phyloP scores from a whole-genome alignment of 2,888 invertebrate genomes.

The Phasia obesa region DNA sequence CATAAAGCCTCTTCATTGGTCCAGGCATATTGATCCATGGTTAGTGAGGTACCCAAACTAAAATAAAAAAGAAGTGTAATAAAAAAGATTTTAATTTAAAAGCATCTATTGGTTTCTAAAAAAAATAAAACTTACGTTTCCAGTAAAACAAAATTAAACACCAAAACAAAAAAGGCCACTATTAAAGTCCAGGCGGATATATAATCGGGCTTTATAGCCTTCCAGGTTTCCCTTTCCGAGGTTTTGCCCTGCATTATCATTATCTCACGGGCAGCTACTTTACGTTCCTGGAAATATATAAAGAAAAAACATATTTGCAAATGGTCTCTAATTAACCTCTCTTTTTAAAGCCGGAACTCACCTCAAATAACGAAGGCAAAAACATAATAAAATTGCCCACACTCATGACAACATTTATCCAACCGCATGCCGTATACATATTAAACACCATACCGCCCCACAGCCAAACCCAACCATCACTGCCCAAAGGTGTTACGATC shows the following conservation, averaged over 20 bases:
- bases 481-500: constrained; percentile 89
- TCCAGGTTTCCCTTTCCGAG: constrained; percentile 89
- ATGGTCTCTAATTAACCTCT: not conserved
- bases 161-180: constrained; percentile 91
- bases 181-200: constrained; percentile 90
- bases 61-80: not conserved
- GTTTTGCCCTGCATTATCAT: constrained; percentile 88
- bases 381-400: constrained; percentile 88
- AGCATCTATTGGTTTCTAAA: not conserved
- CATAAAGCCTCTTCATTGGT: constrained; percentile 88
- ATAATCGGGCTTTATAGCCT: constrained; percentile 88
- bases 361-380: constrained; percentile 89
- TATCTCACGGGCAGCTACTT: constrained; percentile 90
- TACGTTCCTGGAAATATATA: constrained; percentile 83
- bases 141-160: constrained; percentile 93
- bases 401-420: constrained; percentile 91
- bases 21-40: constrained; percentile 96
- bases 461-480: constrained; percentile 85
- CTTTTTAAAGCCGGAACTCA: constrained; percentile 64
- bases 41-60: constrained; percentile 90
- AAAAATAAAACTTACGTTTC: constrained; percentile 86
- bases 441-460: constrained; percentile 86
- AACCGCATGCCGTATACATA: constrained; percentile 94
- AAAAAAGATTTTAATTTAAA: not conserved
- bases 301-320: not conserved